Conservation (phyloP, 2,797 vertebrate genomes). For the Tadarida brasiliensis region DNA sequence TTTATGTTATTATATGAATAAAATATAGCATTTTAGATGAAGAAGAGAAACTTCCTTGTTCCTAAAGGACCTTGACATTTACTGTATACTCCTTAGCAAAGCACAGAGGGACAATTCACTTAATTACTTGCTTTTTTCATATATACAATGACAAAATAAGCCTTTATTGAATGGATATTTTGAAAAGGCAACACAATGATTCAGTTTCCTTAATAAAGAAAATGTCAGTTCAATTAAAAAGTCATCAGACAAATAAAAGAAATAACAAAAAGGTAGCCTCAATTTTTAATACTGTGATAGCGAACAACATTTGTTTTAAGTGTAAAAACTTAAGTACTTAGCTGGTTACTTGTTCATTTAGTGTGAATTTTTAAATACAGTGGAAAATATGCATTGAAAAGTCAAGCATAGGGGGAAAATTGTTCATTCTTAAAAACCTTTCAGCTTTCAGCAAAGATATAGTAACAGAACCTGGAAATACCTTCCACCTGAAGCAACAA, state of each 20-base stretch:
- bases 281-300: not conserved
- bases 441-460: not conserved
- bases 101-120: not conserved
- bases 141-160: not conserved
- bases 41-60: not conserved
- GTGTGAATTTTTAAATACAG: not conserved
- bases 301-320: not conserved
- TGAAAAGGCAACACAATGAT: not conserved
- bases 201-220: not conserved
- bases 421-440: not conserved
- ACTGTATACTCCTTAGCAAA: not conserved
- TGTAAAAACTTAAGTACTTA: not conserved
- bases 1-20: not conserved
- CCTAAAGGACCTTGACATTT: constrained; percentile 14
- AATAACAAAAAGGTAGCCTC: not conserved
- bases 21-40: not conserved
- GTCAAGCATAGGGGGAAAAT: not conserved
- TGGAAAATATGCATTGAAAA: not conserved
- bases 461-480: not conserved
- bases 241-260: not conserved
- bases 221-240: constrained; percentile 18
- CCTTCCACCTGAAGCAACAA: not conserved
- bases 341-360: not conserved
- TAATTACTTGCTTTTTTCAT: not conserved
- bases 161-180: not conserved